Evolutionary conservation across 2,113 vertebrate species (phyloP).

Genomic region (Saccopteryx bilineata): DNA sequence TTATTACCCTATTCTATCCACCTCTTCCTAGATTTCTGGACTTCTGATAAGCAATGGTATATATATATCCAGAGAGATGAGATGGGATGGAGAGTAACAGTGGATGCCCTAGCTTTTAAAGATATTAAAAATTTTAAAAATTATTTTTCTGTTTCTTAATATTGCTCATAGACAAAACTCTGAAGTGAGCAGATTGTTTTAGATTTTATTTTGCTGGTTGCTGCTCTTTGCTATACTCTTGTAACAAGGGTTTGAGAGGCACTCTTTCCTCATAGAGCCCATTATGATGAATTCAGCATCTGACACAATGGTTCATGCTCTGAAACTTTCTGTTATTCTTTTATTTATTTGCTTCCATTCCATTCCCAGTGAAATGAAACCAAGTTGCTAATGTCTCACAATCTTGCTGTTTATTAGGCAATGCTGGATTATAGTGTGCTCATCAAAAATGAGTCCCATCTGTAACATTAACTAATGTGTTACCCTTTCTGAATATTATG

Average conservation of each 20-base stretch:
- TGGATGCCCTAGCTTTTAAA: not conserved
- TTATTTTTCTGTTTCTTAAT: conserved; percentile 12
- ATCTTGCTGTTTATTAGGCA: not conserved
- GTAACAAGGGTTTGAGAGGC: not conserved
- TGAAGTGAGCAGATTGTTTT: not conserved
- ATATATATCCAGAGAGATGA: not conserved
- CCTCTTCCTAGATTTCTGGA: conserved; percentile 31
- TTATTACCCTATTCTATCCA: not conserved
- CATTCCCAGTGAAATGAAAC: not conserved
- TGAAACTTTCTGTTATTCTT: not conserved
- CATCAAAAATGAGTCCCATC: not conserved
- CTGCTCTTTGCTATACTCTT: not conserved
- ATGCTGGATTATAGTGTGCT: not conserved
- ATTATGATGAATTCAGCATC: not conserved
- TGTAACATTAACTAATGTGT: not conserved
- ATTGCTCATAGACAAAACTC: not conserved
- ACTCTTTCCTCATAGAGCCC: not conserved
- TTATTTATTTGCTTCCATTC: not conserved
- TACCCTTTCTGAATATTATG: not conserved
- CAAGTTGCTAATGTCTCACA: not conserved
- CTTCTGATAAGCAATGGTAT: not conserved
- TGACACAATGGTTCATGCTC: not conserved
- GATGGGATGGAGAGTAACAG: not conserved
- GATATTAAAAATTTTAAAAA: not conserved
- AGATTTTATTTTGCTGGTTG: not conserved